Conservation (phyloP, 2,888 invertebrate genomes). For the Aporophyla lueneburgensis region DNA sequence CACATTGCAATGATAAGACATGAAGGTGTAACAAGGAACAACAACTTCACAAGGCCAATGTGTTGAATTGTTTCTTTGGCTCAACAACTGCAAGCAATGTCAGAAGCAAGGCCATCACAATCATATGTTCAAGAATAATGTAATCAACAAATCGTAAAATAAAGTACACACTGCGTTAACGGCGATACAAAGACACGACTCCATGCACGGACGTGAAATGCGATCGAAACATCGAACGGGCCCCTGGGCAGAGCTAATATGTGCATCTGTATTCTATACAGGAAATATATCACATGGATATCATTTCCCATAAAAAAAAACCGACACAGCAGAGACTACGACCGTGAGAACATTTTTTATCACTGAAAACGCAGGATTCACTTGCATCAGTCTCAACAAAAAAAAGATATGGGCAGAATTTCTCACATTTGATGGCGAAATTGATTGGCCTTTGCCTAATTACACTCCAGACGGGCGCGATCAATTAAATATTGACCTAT, state of each 20-base stretch:
- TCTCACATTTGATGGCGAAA: conserved; percentile 78
- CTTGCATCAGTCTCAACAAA: conserved; percentile 79
- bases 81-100: conserved; percentile 76
- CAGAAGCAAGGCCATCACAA: conserved; percentile 86
- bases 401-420: conserved; percentile 72
- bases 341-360: conserved; percentile 84
- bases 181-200: conserved; percentile 56
- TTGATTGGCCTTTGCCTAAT: conserved; percentile 80
- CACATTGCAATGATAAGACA: conserved; percentile 55
- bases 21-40: conserved; percentile 66
- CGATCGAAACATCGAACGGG: conserved; percentile 59
- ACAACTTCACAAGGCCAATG: conserved; percentile 73
- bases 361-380: conserved; percentile 73
- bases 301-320: conserved; percentile 71
- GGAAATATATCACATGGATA: conserved; percentile 80
- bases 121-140: conserved; percentile 71
- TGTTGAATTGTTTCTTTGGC: conserved; percentile 69
- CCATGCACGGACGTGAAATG: conserved; percentile 58
- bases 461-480: conserved; percentile 66
- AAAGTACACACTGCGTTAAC: conserved; percentile 31
- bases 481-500: conserved; percentile 69
- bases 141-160: conserved; percentile 39
- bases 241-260: conserved; percentile 66
- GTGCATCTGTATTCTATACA: conserved; percentile 70
- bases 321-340: conserved; percentile 70